A percentile compares a stretch with the other conserved stretches of the same genome.
These are phyloP conservation scores for Xyrichtys novacula DNA, from an alignment of 2,797 vertebrate species.

Conservation along the genomic window DNA sequence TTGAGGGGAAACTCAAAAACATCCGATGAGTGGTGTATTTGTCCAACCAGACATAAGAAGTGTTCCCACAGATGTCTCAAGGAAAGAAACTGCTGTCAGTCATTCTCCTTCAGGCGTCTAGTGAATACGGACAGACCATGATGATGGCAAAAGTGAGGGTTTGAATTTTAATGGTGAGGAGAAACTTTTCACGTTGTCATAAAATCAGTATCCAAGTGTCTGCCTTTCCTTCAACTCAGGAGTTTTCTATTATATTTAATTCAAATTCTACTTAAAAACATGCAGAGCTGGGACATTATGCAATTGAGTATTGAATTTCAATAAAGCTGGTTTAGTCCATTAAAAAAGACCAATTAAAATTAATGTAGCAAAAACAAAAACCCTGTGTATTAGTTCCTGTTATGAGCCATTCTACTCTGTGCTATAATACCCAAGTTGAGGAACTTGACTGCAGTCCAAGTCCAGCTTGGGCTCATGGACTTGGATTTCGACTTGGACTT, in stretches of 20 bases:
- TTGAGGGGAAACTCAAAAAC: constrained; percentile 22
- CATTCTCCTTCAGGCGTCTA: constrained; percentile 26
- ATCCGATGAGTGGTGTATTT: not conserved
- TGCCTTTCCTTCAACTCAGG: not conserved
- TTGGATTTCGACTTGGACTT: too few relatives aligned
- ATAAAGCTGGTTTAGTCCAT: not conserved
- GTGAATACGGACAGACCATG: constrained; percentile 9
- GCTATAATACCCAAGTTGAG: too few relatives aligned
- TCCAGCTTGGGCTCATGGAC: too few relatives aligned
- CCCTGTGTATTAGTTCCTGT: not conserved
- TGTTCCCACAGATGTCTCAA: constrained; percentile 7
- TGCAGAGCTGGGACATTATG: not conserved
- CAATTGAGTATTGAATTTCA: not conserved
- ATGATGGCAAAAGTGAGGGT: constrained; percentile 3
- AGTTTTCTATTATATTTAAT: not conserved
- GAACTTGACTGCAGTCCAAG: too few relatives aligned
- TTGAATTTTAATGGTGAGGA: not conserved
- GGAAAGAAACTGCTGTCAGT: constrained; percentile 29
- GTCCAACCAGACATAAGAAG: constrained; percentile 3
- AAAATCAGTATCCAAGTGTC: not conserved
- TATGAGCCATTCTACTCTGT: too few relatives aligned
- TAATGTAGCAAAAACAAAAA: not conserved
- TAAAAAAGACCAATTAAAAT: not conserved
- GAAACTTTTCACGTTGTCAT: not conserved
- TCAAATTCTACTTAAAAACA: not conserved